These are phyloP conservation scores for Eugnorisma glareosa DNA, from an alignment of 2,888 invertebrate species.

Conservation along the genomic window DNA sequence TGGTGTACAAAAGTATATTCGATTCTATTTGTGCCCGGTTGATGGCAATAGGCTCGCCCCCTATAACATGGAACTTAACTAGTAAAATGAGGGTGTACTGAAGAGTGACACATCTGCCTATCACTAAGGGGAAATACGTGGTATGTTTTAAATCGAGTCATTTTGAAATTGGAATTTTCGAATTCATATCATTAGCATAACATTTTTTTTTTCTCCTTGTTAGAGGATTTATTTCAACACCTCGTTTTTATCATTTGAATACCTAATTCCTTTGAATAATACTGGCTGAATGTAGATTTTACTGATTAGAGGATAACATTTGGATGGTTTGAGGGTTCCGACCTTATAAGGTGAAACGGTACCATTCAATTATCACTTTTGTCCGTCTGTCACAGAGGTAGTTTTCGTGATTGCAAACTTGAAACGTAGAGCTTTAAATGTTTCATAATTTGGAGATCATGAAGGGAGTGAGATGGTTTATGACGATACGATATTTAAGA, in stretches of 20 bases:
- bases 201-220: background rate
- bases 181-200: too few species aligned
- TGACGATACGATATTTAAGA: too few species aligned
- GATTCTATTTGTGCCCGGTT: background rate
- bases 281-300: background rate
- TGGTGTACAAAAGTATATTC: background rate
- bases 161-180: too few species aligned
- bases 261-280: background rate
- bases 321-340: background rate
- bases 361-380: too few species aligned
- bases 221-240: background rate
- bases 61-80: background rate
- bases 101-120: background rate
- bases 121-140: background rate
- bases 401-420: too few species aligned
- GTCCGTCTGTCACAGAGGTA: too few species aligned
- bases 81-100: too few species aligned
- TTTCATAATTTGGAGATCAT: too few species aligned
- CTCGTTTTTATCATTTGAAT: background rate
- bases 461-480: too few species aligned
- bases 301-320: background rate
- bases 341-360: background rate
- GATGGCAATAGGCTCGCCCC: background rate
- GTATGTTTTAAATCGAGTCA: background rate
- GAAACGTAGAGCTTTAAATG: too few species aligned